Base-by-base conservation (phyloP, 2,113 vertebrate species). In the Ochotona curzoniae region DNA sequence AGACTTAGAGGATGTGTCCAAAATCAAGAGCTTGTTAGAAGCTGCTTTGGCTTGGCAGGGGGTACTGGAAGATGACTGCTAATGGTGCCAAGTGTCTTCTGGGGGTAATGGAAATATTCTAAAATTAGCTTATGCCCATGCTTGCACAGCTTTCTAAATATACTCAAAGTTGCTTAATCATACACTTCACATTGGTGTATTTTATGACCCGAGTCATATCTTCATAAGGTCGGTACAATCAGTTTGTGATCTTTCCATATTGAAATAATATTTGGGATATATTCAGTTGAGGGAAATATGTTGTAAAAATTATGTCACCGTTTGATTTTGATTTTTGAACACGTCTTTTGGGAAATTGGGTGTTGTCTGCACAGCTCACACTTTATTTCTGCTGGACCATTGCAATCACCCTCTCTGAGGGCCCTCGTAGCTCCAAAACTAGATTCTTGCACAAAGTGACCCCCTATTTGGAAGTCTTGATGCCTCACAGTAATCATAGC, bases 401-500 rank as follows among this genome's bases (percentile, higher is more conserved):
- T 15, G 21, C 0, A 10, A 57, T 28, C n/a, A 49, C 8, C 11
- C 28, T 86, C 64, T 83, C 38, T 3, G 61, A 85, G 74, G 70
- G 79, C 82, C 70, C 85, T 93, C 60, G 49, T 47, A 23, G 57
- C 83, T 93, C 85, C 86, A 85, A 91, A 93, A 92, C 94, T 93
- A 79, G 64, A 63, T 91, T 92, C 83, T 91, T 88, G 20, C 51
- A 74, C 0, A 3, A 94, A 90, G 71, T 1, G 8, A 69, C 83
- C 51, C 63, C 66, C 44, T 80, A 71, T 79, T 95, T 95, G 92
- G 91, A 71, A 47, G 89, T 95, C 96, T 70, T 73, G 86, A 80
- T 95, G 88, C 94, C 70, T 97, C 90, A 94, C 66, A 87, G 66
- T 44, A 57, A 57, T 80, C 35, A 26, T 94, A 88, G 92, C 87